These are phyloP conservation scores for Polypedilum vanderplanki DNA, from an alignment of 1,140 invertebrate genomes.

Conservation along the genomic window DNA sequence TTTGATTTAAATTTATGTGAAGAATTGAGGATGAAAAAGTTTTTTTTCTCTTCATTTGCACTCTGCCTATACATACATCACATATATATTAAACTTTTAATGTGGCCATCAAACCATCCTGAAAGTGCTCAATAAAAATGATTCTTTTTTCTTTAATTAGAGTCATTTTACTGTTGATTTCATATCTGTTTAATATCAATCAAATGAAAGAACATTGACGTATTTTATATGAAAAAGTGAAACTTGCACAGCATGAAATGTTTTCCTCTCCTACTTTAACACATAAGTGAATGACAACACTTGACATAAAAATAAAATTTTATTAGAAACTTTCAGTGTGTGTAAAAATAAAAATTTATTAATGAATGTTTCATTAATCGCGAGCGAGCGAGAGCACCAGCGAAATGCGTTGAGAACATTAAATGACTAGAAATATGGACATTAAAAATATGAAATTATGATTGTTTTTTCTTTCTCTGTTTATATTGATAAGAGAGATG, in stretches of 20 bases:
- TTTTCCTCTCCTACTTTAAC: not conserved
- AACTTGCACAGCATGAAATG: not conserved
- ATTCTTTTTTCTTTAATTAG: slow-evolving; percentile 18
- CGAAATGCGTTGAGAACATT: slow-evolving; percentile 1
- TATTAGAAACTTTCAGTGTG: slow-evolving; percentile 6
- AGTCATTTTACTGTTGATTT: slow-evolving; percentile 7
- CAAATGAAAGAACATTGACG: not conserved
- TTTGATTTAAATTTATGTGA: too few relatives aligned
- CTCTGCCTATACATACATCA: not conserved
- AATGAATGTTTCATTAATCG: slow-evolving; percentile 26
- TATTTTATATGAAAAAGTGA: not conserved
- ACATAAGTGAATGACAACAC: not conserved
- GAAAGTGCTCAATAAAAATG: slow-evolving; percentile 24
- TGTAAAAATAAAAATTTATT: slow-evolving; percentile 23
- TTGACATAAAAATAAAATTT: slow-evolving; percentile 28
- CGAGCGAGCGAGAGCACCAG: not conserved
- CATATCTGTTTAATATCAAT: not conserved
- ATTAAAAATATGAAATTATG: slow-evolving; percentile 27
- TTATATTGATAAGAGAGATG: slow-evolving; percentile 12
- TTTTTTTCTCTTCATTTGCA: not conserved
- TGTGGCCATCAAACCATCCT: not conserved
- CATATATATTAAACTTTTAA: not conserved
- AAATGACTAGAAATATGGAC: not conserved
- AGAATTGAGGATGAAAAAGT: not conserved
- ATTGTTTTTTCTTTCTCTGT: slow-evolving; percentile 12